Evolutionary conservation across 2,113 vertebrate genomes (phyloP).

Genomic region (Platycercus adscitus): DNA sequence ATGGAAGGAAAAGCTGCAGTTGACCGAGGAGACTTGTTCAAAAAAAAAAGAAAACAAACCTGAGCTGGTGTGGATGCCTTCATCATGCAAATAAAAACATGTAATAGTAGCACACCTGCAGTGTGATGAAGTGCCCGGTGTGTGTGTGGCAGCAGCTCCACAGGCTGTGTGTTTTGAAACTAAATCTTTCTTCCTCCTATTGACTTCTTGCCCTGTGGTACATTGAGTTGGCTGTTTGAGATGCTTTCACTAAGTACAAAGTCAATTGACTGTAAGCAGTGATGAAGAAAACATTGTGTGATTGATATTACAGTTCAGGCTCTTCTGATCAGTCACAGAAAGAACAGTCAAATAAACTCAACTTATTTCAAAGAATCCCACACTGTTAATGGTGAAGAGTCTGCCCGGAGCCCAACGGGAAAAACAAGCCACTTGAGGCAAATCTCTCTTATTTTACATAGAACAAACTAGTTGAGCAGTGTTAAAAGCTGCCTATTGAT

Average conservation of each 20-base stretch:
- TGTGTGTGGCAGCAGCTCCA: background rate
- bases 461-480: slow-evolving; percentile 72
- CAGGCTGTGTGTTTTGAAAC: slow-evolving; percentile 46
- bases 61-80: background rate
- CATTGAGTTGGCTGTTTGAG: slow-evolving; percentile 60
- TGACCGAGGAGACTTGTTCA: background rate
- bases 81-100: background rate
- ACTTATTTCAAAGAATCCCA: slow-evolving; percentile 65
- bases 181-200: slow-evolving; percentile 62
- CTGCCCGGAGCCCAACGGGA: slow-evolving; percentile 43
- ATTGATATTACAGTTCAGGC: slow-evolving; percentile 72
- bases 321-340: slow-evolving; percentile 72
- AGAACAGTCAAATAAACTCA: slow-evolving; percentile 64
- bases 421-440: slow-evolving; percentile 66
- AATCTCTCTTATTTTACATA: slow-evolving; percentile 69
- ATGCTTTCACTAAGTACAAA: slow-evolving; percentile 70
- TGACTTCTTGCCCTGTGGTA: slow-evolving; percentile 69
- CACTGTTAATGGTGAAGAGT: slow-evolving; percentile 54
- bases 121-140: background rate
- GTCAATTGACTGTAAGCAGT: slow-evolving; percentile 74
- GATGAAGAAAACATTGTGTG: slow-evolving; percentile 67
- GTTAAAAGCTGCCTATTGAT: slow-evolving; percentile 86
- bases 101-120: fast-evolving
- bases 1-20: background rate
- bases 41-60: background rate